Evolutionary conservation across 2,888 invertebrate species (phyloP), one percentile per base, ranked within the genome.

Genomic region (Synanthedon vespiformis): DNA sequence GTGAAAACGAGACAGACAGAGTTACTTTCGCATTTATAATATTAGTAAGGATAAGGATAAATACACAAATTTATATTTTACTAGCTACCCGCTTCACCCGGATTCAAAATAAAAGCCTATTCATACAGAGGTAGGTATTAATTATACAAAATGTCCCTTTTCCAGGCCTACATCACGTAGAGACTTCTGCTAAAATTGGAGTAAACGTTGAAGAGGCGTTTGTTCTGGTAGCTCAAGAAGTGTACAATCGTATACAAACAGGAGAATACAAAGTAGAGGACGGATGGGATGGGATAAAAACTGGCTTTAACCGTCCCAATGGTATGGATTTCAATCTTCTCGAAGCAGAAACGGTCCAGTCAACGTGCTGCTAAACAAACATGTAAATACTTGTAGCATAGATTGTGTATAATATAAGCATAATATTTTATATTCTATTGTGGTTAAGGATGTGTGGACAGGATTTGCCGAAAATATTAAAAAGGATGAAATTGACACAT

Each of bases 231-330:
- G 96, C 97, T 52, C 95, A 96, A 80, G 96, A 97, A 78, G 94
- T 95, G 3, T 95, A 95, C 78, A 93, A 94, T 68, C 91, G 95
- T 73, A 94, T 98, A 67, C 93, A 95, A 68, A 93, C 93, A 12
- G 97, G 97, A 13, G 96, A 97, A 84, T 96, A 98, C 72, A 94
- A 94, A 76, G 91, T 96, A 2, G 95, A 95, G 71, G 97, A 97
- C 58, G 98, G 97, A 12, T 98, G 98, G 97, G 98, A 98, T 70
- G 98, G 98, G 4, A 96, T 98, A 53, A 98, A 98, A 80, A 94
- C 95, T 40, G 98, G 98, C 27, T 95, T 95, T 80, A 92, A 93
- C 61, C 83, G 94, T 62, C 94, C 94, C 22, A 93, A 92, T 58
- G 94, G 93, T 56, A 87, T 94, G 76, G 95, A 95, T 80, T 94